These are phyloP conservation scores for Spodoptera littoralis DNA, from an alignment of 2,888 invertebrate species.

Conservation along the genomic window DNA sequence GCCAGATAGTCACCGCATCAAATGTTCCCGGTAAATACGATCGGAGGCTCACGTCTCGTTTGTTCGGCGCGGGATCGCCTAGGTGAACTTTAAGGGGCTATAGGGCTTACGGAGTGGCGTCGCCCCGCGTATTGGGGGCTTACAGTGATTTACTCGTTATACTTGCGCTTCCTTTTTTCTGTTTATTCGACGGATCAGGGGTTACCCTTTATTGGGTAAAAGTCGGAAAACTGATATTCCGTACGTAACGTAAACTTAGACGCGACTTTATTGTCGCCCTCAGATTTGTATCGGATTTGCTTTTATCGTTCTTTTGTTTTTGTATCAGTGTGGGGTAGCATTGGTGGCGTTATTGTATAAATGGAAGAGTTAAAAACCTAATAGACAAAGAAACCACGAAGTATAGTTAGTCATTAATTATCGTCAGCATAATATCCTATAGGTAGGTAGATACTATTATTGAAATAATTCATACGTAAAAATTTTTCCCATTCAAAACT, in stretches of 20 bases:
- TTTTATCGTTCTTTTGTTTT: conserved; percentile 50
- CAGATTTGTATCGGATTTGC: conserved; percentile 79
- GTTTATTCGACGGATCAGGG: conserved; percentile 88
- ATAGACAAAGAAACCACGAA: no score
- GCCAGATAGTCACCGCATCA: conserved; percentile 43
- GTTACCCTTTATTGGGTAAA: conserved; percentile 87
- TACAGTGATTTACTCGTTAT: conserved; percentile 86
- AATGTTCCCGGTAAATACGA: conserved; percentile 57
- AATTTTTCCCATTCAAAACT: neutral
- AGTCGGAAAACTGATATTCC: conserved; percentile 86
- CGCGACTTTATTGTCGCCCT: conserved; percentile 75
- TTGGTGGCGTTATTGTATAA: conserved; percentile 2
- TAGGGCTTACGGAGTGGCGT: conserved; percentile 72
- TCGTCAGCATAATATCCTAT: no score
- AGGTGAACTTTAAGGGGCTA: conserved; percentile 84
- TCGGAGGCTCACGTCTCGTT: conserved; percentile 67
- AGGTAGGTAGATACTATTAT: no score
- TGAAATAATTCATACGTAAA: no score
- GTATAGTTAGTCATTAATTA: no score
- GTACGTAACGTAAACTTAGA: conserved; percentile 75
- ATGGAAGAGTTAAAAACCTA: neutral
- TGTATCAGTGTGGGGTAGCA: conserved; percentile 21
- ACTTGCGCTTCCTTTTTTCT: conserved; percentile 80
- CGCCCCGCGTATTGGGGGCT: conserved; percentile 82
- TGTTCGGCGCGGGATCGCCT: conserved; percentile 73